Evolutionary conservation across 2,888 invertebrate species (phyloP), one percentile per base, ranked within the genome.

Genomic region (Heliconius sara): DNA sequence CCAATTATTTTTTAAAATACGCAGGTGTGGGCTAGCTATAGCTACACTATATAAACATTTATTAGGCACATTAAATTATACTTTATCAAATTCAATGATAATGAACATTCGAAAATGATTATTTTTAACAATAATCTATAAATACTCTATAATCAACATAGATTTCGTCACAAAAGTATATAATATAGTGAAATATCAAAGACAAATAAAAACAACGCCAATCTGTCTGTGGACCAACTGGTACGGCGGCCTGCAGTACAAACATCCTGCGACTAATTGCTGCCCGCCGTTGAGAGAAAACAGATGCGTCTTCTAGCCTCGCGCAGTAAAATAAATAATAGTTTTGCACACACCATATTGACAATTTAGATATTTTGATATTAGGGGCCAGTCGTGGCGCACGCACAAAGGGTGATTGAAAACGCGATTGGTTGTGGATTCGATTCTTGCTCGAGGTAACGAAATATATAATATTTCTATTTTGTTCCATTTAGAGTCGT

Each of bases 191-290:
- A 57, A 27, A 47, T 47, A n/a, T 25, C 25, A 73, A 25, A 66
- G 47, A 66, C 63, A 34, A 16, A 19, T 66, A 74, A 74, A 74
- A 74, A 68, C 74, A 78, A 78, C 68, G 74, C 74, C 74, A 39
- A 78, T 60, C 74, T 78, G 78, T 78, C 78, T 78, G 74, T 63
- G 79, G 74, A 78, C 75, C 80, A 65, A 76, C 70, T 77, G 60
- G 76, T 60, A 27, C 27, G 27, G 79, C 79, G 39, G 71, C 73
- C 77, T 60, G 76, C 57, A 67, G 52, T 65, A 68, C 66, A 87
- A 92, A 92, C 91, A 92, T 91, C 91, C 91, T 88, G 88, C 87
- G 88, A 89, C 90, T 91, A 91, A 92, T 92, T 90, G 88, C 85
- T 83, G 85, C 83, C 84, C 83, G 80, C 79, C 80, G 82, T 79